Evolutionary conservation across 2,888 invertebrate species (phyloP), one percentile per base, ranked within the genome.

Genomic region (Rhogogaster chlorosoma): DNA sequence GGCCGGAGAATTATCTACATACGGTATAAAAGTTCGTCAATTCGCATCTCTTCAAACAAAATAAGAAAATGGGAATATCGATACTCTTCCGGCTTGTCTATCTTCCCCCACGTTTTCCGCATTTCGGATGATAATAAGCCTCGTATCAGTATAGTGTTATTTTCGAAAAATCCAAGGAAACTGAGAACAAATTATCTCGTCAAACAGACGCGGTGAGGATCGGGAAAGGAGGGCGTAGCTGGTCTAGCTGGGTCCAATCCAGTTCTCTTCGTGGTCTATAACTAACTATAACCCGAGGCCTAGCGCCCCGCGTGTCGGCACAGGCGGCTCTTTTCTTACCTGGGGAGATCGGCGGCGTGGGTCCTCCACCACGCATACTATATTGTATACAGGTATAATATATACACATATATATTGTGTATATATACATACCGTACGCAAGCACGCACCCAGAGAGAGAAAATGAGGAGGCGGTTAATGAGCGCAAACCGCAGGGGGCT

Each of bases 261-360:
- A 86, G 57, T 85, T 87, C 86, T 87, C 86, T 85, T 86, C 67
- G 49, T 83, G 83, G 83, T 86, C 87, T 84, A 86, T 87, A 87
- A 88, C 91, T 91, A 91, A 91, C 91, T 90, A 80, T 80, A 91
- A 92, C 88, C 90, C 90, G 89, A 88, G 88, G 89, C 89, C 91
- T 93, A 93, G 92, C 93, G 91, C 93, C 93, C 92, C 91, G 92
- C 93, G 93, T 93, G 93, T 93, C 91, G 92, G 92, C 90, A 89
- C 90, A 93, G 93, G 93, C 93, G 93, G 92, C 93, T 93, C 88
- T 91, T 93, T 93, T 93, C 92, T 92, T 93, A 93, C 93, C 93
- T 93, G 93, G 91, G 90, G 90, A 91, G 85, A 84, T 75, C 77
- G 77, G 29, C 77, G 77, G 77, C 77, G 77, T 77, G 77, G 77